Percentiles rank a stretch among this genome's conserved stretches.
Conservation (phyloP, 2,113 vertebrate species). For the Tupaia chinensis region DNA sequence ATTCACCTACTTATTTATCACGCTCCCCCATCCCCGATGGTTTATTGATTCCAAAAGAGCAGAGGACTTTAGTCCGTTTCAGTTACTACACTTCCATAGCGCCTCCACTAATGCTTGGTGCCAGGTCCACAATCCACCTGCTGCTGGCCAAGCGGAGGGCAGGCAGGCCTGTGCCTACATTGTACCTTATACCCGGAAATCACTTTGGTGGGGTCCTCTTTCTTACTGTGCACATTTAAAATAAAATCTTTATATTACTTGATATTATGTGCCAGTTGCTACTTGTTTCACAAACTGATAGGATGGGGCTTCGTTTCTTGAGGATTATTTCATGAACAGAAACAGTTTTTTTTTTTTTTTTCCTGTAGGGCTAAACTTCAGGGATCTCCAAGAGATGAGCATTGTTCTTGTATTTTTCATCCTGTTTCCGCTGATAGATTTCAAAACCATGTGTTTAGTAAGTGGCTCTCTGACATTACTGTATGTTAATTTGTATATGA, state of each 20-base stretch:
- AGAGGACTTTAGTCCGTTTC: not conserved
- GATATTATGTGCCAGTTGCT: not conserved
- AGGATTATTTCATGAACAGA: conserved; percentile 2
- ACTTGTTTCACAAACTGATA: not conserved
- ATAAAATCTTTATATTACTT: not conserved
- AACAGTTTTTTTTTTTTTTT: not conserved
- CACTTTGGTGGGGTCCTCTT: not conserved
- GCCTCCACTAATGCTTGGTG: not conserved
- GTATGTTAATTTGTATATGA: not conserved
- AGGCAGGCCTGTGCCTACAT: not conserved
- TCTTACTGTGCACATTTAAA: not conserved
- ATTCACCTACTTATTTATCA: not conserved
- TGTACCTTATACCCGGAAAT: not conserved
- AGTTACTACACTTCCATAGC: not conserved
- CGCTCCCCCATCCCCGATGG: not conserved
- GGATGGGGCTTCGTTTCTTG: not conserved
- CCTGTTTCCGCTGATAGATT: not conserved
- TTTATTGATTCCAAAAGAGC: not conserved
- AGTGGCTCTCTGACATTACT: not conserved
- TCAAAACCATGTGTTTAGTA: not conserved
- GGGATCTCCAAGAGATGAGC: not conserved
- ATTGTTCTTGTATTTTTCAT: conserved; percentile 1
- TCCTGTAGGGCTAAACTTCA: not conserved
- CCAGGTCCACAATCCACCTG: not conserved
- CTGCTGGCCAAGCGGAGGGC: not conserved